Evolutionary conservation across 2,888 invertebrate genomes (phyloP).

Genomic region (Nebria brevicollis): DNA sequence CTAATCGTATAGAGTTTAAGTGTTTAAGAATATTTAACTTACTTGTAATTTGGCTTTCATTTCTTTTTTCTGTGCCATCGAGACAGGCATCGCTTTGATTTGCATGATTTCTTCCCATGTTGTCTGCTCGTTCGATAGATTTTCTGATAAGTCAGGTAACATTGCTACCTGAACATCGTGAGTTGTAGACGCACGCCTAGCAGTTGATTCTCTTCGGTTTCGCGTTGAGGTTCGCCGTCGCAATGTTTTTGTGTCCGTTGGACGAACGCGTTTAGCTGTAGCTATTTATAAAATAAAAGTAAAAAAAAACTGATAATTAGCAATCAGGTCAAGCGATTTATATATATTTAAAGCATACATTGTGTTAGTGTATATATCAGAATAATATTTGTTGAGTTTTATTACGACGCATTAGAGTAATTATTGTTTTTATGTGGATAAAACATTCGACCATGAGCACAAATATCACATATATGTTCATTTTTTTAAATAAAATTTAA

Average conservation of each 20-base stretch:
- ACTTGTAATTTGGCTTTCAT: conserved; percentile 83
- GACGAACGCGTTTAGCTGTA: conserved; percentile 73
- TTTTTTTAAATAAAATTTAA: neutral
- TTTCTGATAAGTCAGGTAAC: conserved; percentile 86
- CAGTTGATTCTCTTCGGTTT: conserved; percentile 66
- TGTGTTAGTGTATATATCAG: too few species aligned
- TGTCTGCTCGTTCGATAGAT: conserved; percentile 81
- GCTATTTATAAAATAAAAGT: conserved; percentile 62
- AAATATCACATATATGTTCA: too few species aligned
- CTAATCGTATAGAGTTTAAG: neutral
- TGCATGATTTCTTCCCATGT: conserved; percentile 89
- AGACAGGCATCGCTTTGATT: conserved; percentile 84
- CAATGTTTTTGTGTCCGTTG: conserved; percentile 71
- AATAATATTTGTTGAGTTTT: too few species aligned
- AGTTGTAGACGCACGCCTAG: conserved; percentile 65
- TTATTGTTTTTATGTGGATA: too few species aligned
- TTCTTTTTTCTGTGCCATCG: conserved; percentile 84
- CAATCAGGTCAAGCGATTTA: too few species aligned
- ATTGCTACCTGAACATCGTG: conserved; percentile 79
- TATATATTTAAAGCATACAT: too few species aligned
- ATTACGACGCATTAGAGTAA: too few species aligned
- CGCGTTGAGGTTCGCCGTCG: conserved; percentile 69
- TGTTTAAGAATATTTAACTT: conserved; percentile 49
- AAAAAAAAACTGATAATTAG: neutral
- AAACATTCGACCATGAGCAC: too few species aligned